phyloP scores from a whole-genome alignment of 2,888 invertebrate genomes.

The Pterobdella sp. region DNA sequence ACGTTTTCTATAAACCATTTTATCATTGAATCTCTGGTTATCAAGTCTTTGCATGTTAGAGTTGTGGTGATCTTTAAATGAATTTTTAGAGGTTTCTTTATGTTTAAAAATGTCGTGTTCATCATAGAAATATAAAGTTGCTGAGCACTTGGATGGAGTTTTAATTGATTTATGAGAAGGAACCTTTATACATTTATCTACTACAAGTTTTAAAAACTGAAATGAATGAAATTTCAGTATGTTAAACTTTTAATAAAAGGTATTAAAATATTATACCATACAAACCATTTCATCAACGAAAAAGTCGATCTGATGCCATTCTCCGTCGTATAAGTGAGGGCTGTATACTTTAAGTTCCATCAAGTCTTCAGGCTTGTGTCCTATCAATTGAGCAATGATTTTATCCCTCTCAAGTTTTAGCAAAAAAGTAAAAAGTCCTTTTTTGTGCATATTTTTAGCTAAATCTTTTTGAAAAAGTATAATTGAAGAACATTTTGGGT shows the following conservation, averaged over 20 bases:
- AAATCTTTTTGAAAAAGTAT: neutral
- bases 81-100: no score
- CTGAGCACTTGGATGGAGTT: neutral
- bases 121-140: conserved; percentile 3
- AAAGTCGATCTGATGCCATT: conserved; percentile 87
- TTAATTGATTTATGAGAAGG: neutral
- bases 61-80: neutral
- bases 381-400: conserved; percentile 84
- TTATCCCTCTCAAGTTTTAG: conserved; percentile 84
- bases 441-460: neutral
- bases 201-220: conserved; percentile 29
- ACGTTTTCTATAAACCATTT: conserved; percentile 10
- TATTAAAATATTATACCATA: neutral
- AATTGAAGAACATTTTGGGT: neutral
- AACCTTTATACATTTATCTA: conserved; percentile 29
- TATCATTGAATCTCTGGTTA: conserved; percentile 16
- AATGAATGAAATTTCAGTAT: neutral
- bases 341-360: conserved; percentile 23
- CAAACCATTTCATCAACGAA: conserved; percentile 54
- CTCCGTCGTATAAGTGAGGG: conserved; percentile 72
- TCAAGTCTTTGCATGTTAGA: neutral
- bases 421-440: conserved; percentile 63
- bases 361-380: conserved; percentile 54
- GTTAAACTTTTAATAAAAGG: neutral
- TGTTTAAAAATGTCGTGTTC: conserved; percentile 4